Evolutionary conservation across 1,140 invertebrate genomes (phyloP).

Genomic region (Acromyrmex heyeri): DNA sequence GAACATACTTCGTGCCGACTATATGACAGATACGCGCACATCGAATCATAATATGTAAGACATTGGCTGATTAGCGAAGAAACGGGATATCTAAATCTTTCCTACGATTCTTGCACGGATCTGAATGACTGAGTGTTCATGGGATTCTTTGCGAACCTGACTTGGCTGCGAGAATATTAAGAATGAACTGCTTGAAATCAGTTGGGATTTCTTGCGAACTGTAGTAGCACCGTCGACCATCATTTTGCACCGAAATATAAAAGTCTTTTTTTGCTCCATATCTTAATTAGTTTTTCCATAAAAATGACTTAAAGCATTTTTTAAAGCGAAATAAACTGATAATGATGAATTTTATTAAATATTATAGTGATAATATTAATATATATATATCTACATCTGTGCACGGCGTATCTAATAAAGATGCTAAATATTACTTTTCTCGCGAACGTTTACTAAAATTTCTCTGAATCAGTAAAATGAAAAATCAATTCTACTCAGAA

Average conservation of each 20-base stretch:
- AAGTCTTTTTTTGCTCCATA: background rate
- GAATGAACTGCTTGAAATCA: conserved; percentile 24
- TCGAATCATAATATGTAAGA: background rate
- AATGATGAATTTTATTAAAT: background rate
- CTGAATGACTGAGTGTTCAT: background rate
- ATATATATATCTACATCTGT: background rate
- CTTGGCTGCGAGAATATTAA: background rate
- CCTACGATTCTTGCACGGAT: background rate
- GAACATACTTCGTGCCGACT: background rate
- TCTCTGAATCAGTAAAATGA: background rate
- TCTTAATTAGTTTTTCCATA: background rate
- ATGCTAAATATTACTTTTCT: background rate
- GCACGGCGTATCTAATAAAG: background rate
- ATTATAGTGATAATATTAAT: background rate
- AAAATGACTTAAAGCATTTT: background rate
- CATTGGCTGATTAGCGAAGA: background rate
- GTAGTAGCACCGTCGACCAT: conserved; percentile 66
- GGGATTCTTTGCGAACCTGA: background rate
- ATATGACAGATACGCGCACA: background rate
- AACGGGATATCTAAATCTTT: background rate
- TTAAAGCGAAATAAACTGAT: background rate
- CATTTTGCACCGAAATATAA: conserved; percentile 39
- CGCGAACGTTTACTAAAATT: background rate
- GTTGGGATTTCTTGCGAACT: conserved; percentile 55
- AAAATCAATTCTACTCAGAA: background rate